phyloP scores from a whole-genome alignment of 2,888 invertebrate genomes.

The Tenthredo distinguenda region DNA sequence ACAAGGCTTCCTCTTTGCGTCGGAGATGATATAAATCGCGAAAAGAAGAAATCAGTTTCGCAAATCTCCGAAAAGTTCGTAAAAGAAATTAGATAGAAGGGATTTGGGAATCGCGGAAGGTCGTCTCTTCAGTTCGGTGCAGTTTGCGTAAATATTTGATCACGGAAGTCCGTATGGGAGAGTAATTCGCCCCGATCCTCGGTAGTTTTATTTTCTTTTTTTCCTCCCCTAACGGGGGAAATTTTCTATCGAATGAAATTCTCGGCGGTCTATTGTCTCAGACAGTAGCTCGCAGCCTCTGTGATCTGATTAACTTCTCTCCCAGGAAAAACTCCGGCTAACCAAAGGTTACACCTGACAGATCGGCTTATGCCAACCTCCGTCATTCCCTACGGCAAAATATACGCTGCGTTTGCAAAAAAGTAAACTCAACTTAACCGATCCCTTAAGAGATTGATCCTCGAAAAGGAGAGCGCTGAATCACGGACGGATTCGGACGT shows the following conservation, averaged over 20 bases:
- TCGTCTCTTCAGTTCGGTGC: not conserved
- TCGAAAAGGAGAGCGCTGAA: not conserved
- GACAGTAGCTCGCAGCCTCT: not conserved
- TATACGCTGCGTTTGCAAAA: not conserved
- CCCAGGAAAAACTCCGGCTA: constrained; percentile 54
- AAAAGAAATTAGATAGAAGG: not conserved
- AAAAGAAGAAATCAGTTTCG: no score
- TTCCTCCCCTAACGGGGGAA: not conserved
- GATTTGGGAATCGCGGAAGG: not conserved
- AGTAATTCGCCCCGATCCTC: not conserved
- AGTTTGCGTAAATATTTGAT: not conserved
- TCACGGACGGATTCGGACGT: constrained; percentile 2
- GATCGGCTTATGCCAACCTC: constrained; percentile 68
- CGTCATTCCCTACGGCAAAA: constrained; percentile 63
- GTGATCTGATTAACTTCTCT: constrained; percentile 43
- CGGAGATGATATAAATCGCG: no score
- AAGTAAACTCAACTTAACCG: not conserved
- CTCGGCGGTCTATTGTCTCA: not conserved
- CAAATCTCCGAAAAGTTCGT: not conserved
- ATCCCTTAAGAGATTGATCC: constrained; percentile 66
- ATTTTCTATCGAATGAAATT: not conserved
- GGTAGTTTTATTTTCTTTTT: not conserved
- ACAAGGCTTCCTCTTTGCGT: no score
- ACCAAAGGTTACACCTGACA: constrained; percentile 71
- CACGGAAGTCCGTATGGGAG: not conserved